A percentile compares a stretch with the other conserved stretches of the same genome.
Conservation (phyloP, 2,797 vertebrate species). For the Alcedo atthis region DNA sequence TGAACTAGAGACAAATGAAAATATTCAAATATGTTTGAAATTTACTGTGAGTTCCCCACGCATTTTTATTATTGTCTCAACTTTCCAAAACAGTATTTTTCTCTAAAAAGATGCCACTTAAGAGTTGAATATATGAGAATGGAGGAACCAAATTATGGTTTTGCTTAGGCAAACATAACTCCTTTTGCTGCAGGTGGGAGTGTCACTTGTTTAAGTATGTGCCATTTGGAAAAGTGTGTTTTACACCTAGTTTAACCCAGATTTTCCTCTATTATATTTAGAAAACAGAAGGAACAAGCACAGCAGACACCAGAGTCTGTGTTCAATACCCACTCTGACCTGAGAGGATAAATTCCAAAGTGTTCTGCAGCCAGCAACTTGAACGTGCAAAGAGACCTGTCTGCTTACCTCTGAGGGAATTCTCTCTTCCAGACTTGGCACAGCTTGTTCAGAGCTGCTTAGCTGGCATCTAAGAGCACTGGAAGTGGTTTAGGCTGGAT, state of each 20-base stretch:
- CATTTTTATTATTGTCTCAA: slow-evolving; percentile 52
- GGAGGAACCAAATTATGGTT: neutral
- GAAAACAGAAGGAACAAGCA: neutral
- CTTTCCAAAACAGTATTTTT: slow-evolving; percentile 32
- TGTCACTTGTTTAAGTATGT: neutral
- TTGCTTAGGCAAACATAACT: neutral
- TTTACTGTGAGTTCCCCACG: slow-evolving; percentile 21
- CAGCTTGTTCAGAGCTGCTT: neutral
- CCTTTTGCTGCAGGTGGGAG: neutral
- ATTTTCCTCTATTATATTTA: neutral
- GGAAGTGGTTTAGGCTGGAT: neutral
- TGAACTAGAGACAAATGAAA: slow-evolving; percentile 41
- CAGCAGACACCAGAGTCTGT: neutral
- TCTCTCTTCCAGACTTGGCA: neutral
- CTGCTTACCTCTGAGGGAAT: neutral
- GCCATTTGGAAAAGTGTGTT: neutral
- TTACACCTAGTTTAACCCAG: neutral
- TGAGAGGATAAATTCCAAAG: neutral
- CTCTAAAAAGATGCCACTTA: slow-evolving; percentile 37
- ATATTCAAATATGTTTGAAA: slow-evolving; percentile 57
- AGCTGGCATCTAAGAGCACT: neutral
- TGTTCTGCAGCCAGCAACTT: neutral
- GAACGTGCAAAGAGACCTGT: neutral
- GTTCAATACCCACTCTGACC: neutral
- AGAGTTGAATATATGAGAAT: neutral